These are phyloP conservation scores for Bufotes viridis DNA, from an alignment of 2,797 vertebrate genomes.

Conservation along the genomic window DNA sequence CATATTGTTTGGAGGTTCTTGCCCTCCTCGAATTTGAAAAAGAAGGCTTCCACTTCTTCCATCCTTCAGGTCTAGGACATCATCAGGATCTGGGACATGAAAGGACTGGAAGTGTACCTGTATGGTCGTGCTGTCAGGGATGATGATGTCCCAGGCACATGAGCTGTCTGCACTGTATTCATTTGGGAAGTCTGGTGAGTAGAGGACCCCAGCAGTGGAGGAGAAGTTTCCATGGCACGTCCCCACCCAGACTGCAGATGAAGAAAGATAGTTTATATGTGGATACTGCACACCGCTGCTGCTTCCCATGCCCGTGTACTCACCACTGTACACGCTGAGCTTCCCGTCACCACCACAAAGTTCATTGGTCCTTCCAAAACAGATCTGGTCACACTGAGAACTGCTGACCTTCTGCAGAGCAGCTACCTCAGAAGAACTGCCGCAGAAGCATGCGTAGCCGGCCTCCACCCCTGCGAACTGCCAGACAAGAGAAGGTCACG, in stretches of 20 bases:
- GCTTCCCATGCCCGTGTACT: not conserved
- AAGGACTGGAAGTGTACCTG: slow-evolving; percentile 72
- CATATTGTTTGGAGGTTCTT: slow-evolving; percentile 58
- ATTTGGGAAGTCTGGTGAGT: slow-evolving; percentile 74
- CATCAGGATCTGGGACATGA: slow-evolving; percentile 67
- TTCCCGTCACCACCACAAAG: slow-evolving; percentile 74
- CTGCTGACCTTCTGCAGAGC: slow-evolving; percentile 64
- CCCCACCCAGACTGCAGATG: slow-evolving; percentile 70
- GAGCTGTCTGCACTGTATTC: slow-evolving; percentile 71
- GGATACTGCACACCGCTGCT: no score
- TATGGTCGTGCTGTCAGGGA: slow-evolving; percentile 55
- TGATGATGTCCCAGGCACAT: slow-evolving; percentile 69
- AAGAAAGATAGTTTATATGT: not conserved
- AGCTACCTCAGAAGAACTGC: slow-evolving; percentile 68
- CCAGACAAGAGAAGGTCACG: not conserved
- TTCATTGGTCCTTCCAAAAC: slow-evolving; percentile 73
- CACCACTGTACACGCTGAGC: slow-evolving; percentile 73
- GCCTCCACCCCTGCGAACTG: slow-evolving; percentile 75
- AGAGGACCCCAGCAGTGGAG: slow-evolving; percentile 67
- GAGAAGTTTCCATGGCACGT: slow-evolving; percentile 73
- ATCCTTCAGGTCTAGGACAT: slow-evolving; percentile 70
- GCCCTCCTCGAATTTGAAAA: slow-evolving; percentile 66
- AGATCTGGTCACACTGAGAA: slow-evolving; percentile 75
- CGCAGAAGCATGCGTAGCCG: slow-evolving; percentile 77
- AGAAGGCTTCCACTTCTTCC: slow-evolving; percentile 63